Base-by-base conservation (phyloP, 2,113 vertebrate genomes). In the Xenopus borealis region DNA sequence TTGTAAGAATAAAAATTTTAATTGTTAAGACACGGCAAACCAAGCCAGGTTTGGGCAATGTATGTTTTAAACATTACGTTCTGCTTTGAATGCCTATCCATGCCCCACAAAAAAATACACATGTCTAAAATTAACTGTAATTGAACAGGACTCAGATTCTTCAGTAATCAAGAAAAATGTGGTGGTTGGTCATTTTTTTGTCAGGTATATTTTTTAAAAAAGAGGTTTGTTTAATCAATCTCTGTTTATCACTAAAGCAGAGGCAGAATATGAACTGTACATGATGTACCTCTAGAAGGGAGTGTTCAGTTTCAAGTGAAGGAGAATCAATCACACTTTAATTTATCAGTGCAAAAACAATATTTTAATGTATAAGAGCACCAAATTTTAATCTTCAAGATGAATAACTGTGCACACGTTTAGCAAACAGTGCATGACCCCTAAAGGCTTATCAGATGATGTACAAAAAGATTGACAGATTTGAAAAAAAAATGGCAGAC, bases 141-240 rank as follows among this genome's bases (percentile, higher is more conserved):
- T 75, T 75, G 73, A 75, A 76, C 69, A 63, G 73, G 73, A 76
- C 66, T 52, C 46, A 53, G 66, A 69, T 66, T 75, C 72, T 75
- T 75, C 62, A 69, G 73, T 46, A 76, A 76, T 76, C 73, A 76
- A 76, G 73, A 76, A 69, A 68, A 62, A 76, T 69, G 73, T 67
- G 62, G 66, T 63, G 58, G 73, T 62, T 75, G 73, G 73, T 76
- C 73, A 62, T 76, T 76, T 76, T 50, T 50, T 76, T 69, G 73
- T 76, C 73, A 76, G 73, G 66, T 76, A 76, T 52, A 57, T 69
- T 76, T 69, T 72, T 68, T 72, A 61, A 27, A 27, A 12, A 50
- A 59, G 72, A 68, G 44, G 40, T 68, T 75, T 75, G 72, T 75
- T 62, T 75, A 75, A 75, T 75, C 72, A 75, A 75, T 75, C 72